Evolutionary conservation across 2,797 vertebrate genomes (phyloP).

Genomic region (Spondyliosoma cantharus): DNA sequence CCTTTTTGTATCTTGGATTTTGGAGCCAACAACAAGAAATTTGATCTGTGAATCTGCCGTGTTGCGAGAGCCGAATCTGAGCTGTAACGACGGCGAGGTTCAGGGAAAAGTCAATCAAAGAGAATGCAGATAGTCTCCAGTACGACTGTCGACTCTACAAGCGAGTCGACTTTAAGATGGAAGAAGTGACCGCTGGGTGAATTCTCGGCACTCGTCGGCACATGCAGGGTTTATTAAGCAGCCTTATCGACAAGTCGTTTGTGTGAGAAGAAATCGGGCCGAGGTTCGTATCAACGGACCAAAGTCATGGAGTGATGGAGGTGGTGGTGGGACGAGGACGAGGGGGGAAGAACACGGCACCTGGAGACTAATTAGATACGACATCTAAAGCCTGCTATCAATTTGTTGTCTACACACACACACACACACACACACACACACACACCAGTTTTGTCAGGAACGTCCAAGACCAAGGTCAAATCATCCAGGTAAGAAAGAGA

Average conservation of each 20-base stretch:
- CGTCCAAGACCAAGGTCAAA: slow-evolving; percentile 68
- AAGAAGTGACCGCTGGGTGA: background rate
- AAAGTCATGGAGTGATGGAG: slow-evolving; percentile 43
- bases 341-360: slow-evolving; percentile 25
- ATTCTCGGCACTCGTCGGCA: slow-evolving; percentile 21
- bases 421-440: background rate
- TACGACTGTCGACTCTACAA: background rate
- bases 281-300: slow-evolving; percentile 58
- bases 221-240: slow-evolving; percentile 7
- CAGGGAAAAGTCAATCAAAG: background rate
- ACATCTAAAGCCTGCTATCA: slow-evolving; percentile 72
- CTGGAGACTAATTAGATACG: slow-evolving; percentile 76
- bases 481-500: slow-evolving; percentile 6
- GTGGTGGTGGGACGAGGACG: background rate
- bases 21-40: no score
- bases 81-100: background rate
- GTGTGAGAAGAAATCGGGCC: slow-evolving; percentile 49
- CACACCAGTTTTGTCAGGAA: slow-evolving; percentile 34
- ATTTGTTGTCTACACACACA: slow-evolving; percentile 59
- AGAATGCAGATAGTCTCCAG: background rate
- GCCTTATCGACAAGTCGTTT: slow-evolving; percentile 55
- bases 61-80: no score
- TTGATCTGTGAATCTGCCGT: no score
- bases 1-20: no score
- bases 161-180: background rate